phyloP scores from a whole-genome alignment of 1,140 invertebrate species.

The Calephelis nemesis region DNA sequence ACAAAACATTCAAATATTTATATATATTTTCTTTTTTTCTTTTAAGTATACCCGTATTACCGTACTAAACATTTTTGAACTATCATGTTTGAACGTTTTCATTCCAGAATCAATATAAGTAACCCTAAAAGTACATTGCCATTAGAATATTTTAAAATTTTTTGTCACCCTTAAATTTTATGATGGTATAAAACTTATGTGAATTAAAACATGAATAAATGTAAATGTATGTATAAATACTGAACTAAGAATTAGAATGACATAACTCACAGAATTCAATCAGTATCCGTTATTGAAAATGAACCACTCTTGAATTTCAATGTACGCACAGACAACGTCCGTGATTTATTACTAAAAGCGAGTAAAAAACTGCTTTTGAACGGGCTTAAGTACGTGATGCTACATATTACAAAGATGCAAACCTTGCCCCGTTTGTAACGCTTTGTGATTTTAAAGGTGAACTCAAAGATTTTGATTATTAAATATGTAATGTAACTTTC shows the following conservation, averaged over 20 bases:
- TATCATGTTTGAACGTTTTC: no score
- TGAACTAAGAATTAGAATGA: background rate
- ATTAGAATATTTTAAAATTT: no score
- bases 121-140: no score
- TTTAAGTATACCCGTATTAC: no score
- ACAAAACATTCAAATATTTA: no score
- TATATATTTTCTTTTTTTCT: no score
- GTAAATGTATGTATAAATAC: background rate
- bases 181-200: no score
- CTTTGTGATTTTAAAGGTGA: constrained; percentile 48
- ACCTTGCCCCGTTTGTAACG: constrained; percentile 51
- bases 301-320: constrained; percentile 45
- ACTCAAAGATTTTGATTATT: constrained; percentile 37
- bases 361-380: constrained; percentile 38
- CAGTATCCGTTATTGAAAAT: constrained; percentile 48
- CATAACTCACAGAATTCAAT: constrained; percentile 34
- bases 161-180: no score
- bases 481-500: constrained; percentile 11
- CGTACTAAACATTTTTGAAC: no score
- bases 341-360: constrained; percentile 46
- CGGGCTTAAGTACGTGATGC: constrained; percentile 44
- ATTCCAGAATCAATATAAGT: no score
- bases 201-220: background rate
- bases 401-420: constrained; percentile 43
- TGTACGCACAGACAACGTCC: constrained; percentile 33